A percentile compares a stretch with the other conserved stretches of the same genome.
Conservation (phyloP, 64 coral and sea anemone species). For the Porites lutea region DNA sequence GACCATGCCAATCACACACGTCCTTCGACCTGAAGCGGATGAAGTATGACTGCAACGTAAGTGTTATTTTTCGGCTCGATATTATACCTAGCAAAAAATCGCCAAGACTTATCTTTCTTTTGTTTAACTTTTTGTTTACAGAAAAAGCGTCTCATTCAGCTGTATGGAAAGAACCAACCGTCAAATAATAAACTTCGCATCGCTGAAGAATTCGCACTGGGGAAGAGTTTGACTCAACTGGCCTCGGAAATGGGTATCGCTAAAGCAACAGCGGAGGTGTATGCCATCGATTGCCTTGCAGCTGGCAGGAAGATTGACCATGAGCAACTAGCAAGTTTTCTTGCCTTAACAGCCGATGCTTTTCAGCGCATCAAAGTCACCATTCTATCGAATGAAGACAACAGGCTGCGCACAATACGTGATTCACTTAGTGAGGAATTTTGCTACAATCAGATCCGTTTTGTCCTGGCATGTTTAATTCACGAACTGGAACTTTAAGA, state of each 20-base stretch:
- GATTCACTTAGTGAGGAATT: background rate
- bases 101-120: background rate
- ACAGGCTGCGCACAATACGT: conserved; percentile 8
- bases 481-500: background rate
- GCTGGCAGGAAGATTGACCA: background rate
- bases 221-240: background rate
- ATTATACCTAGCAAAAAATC: background rate
- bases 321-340: background rate
- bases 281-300: conserved; percentile 24
- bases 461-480: background rate
- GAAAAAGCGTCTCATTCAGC: background rate
- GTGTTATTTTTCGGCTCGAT: background rate
- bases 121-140: background rate
- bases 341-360: background rate
- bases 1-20: background rate
- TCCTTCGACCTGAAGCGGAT: background rate
- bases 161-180: conserved; percentile 23
- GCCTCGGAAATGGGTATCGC: background rate
- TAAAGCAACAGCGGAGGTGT: conserved; percentile 27
- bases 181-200: background rate
- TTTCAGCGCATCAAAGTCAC: background rate
- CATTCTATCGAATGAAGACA: conserved; percentile 6
- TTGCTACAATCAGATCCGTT: conserved; percentile 32
- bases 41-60: background rate
- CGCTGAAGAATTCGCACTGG: background rate